Percentiles rank a stretch among this genome's conserved stretches.
These are phyloP conservation scores for Limnephilus marmoratus DNA, from an alignment of 2,888 invertebrate genomes.

Conservation along the genomic window DNA sequence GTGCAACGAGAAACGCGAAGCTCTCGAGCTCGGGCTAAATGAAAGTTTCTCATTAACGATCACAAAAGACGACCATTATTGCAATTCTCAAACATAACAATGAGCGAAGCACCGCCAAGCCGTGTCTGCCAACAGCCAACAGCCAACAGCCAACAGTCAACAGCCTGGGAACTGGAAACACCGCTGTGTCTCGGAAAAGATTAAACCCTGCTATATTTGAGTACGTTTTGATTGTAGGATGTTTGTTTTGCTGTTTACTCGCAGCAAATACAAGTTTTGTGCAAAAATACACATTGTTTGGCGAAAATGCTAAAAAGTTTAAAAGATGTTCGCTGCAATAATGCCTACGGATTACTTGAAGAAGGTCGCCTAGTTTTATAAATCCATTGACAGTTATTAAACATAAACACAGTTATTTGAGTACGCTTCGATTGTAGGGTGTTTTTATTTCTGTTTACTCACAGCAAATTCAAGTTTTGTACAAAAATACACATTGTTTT, in stretches of 20 bases:
- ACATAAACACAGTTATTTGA: conserved; percentile 15
- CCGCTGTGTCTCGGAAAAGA: conserved; percentile 33
- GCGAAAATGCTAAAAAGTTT: background rate
- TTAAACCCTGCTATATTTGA: conserved; percentile 34
- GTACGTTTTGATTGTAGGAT: conserved; percentile 29
- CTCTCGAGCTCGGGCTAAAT: conserved; percentile 42
- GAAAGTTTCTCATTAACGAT: conserved; percentile 58
- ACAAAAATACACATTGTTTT: conserved; percentile 17
- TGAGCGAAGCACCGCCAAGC: conserved; percentile 15
- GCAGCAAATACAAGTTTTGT: conserved; percentile 26
- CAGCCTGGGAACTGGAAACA: background rate
- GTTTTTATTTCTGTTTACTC: conserved; percentile 18
- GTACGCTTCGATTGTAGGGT: conserved; percentile 24
- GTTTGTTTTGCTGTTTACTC: conserved; percentile 21
- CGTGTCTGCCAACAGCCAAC: conserved; percentile 38
- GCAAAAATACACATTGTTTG: conserved; percentile 24
- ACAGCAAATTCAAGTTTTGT: conserved; percentile 17
- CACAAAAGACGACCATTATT: conserved; percentile 54
- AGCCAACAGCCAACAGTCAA: conserved; percentile 48
- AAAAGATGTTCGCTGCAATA: background rate
- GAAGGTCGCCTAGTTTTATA: too few relatives aligned
- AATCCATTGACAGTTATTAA: too few relatives aligned
- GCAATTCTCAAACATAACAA: conserved; percentile 52
- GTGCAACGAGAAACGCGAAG: background rate
- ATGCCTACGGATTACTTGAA: too few relatives aligned